Base-by-base conservation (phyloP, 2,113 vertebrate species). In the Triplophysa rosa region DNA sequence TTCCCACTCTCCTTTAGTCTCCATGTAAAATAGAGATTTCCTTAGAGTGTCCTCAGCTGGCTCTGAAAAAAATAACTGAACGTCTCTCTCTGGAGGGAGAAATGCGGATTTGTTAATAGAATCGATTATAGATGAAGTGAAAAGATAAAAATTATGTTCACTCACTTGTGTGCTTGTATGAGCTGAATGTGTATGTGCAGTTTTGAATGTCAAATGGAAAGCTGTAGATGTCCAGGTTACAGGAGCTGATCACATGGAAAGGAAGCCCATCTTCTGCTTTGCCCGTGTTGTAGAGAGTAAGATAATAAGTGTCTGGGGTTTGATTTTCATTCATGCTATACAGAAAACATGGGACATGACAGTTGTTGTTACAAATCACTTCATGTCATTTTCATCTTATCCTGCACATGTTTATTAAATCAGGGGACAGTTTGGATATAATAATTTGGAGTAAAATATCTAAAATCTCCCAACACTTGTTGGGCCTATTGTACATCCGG, bases 131-230 rank as follows among this genome's bases (percentile, higher is more conserved):
- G 6, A 58, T 58, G 8, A 58, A 1, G 7, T 58, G 2, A n/a
- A 21, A 58, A n/a, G 8, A 58, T 10, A n/a, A 1, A 21, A 58
- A 8, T 58, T 3, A 58, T 8, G 19, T n/a, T 49, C 17, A 40
- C 82, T 90, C 54, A 93, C 92, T 81, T 0, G 2, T 0, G 83
- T 89, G 90, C 3, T 88, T 16, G 85, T 90, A 91, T 61, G 92
- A 91, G 74, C 82, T 83, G 62, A 92, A 93, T 69, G 91, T 89
- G 45, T 90, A 47, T 1, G 86, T 87, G 83, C 91, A 93, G 80
- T 91, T 91, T 84, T 93, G 92, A 61, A 89, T 67, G 80, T 93
- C 92, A 45, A 93, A 93, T 8, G 92, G 92, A 76, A 93, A 93
- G 2, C 85, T 89, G 83, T 93, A 92, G 84, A 91, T 93, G 42